Evolutionary conservation across 1,140 invertebrate species (phyloP), one percentile per base, ranked within the genome.

Genomic region (Polypedilum vanderplanki): DNA sequence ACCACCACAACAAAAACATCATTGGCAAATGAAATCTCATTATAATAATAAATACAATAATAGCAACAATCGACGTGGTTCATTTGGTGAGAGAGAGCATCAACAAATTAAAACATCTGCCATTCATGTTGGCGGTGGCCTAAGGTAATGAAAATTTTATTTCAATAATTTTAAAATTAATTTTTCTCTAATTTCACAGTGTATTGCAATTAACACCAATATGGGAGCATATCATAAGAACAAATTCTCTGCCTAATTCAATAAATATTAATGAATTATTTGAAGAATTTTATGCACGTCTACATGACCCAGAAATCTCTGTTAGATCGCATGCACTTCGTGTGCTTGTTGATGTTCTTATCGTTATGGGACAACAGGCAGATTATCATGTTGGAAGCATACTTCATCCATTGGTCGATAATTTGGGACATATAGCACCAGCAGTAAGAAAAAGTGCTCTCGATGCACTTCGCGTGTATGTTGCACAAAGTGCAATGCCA

Each of bases 261-360:
- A 84, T 90, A 18, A 87, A 91, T 79, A 85, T 87, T 0, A 81
- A 82, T 65, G 82, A 86, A 73, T 86, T 91, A 70, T 92, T 91
- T 78, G 78, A 85, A 10, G 90, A 90, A 75, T 87, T 93, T 77
- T 85, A 87, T 22, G 87, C 89, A 73, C 85, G 91, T 46, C 84
- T 93, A n/a, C 85, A 86, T 46, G 89, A 92, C 81, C 90, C 90
- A 0, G 91, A 93, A 82, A 91, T 90, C 88, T 90, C 92, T 81
- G 91, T 93, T 17, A 86, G 92, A 3, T 89, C 92, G 70, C 91
- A 93, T 79, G 91, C 91, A 18, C 81, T 93, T 1, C 82, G 91
- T 74, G 91, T 93, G 7, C 84, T 93, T 3, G 87, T 88, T 9
- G 91, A 93, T 80, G 84, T 93, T 20, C 81, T 93, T 7, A 90